Conservation (phyloP, 1,140 invertebrate species). For the Ips typographus region DNA sequence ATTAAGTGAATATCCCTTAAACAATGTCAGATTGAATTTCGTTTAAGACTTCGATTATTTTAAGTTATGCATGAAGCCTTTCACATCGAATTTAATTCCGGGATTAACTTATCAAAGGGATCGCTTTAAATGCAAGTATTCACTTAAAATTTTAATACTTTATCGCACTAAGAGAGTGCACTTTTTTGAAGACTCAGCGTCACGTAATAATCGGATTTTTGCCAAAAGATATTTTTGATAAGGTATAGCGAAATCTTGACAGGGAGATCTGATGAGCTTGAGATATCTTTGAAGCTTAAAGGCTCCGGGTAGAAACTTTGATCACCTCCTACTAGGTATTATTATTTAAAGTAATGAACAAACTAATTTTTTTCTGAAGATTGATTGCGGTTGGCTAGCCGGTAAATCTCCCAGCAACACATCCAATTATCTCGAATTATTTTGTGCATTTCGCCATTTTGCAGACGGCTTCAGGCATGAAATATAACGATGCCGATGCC, state of each 20-base stretch:
- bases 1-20: too few species aligned
- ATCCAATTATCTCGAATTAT: conserved; percentile 33
- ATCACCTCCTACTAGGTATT: neutral
- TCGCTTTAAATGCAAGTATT: conserved; percentile 28
- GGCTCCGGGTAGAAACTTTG: too few species aligned
- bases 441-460: conserved; percentile 26
- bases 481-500: conserved; percentile 22
- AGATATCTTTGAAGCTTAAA: too few species aligned
- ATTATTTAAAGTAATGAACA: neutral
- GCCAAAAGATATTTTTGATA: neutral
- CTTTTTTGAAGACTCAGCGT: conserved; percentile 5
- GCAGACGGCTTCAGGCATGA: conserved; percentile 20
- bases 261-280: too few species aligned
- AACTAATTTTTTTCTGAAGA: neutral
- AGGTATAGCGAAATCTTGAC: too few species aligned
- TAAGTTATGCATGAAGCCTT: conserved; percentile 29
- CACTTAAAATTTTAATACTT: conserved; percentile 21
- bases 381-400: neutral
- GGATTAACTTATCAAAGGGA: conserved; percentile 26
- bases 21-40: conserved; percentile 22
- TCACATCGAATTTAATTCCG: conserved; percentile 23
- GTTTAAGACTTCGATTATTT: conserved; percentile 14
- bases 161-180: conserved; percentile 18
- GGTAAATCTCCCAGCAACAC: conserved; percentile 14
- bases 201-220: conserved; percentile 13